These are phyloP conservation scores for Diorhabda elongata DNA, from an alignment of 1,140 invertebrate species.

Conservation along the genomic window DNA sequence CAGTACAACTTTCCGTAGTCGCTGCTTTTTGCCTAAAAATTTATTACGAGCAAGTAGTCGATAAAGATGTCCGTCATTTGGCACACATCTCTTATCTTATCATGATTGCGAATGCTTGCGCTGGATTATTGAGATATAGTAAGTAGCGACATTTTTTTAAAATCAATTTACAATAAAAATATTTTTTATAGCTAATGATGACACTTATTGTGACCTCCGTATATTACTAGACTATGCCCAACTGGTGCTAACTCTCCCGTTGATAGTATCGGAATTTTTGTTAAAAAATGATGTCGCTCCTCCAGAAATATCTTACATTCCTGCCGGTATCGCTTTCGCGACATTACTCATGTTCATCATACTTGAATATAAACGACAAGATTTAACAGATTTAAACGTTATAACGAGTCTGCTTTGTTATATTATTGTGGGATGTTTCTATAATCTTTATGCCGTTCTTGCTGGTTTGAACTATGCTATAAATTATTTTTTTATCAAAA, in stretches of 20 bases:
- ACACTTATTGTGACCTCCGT: conserved; percentile 9
- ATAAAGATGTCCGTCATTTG: neutral
- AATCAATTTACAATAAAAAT: neutral
- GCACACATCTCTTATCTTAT: neutral
- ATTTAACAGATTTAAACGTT: conserved; percentile 11
- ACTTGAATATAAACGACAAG: conserved; percentile 11
- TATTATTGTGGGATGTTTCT: neutral
- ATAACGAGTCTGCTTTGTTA: conserved; percentile 11
- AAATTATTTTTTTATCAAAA: conserved; percentile 10
- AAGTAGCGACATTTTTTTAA: neutral
- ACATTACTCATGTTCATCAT: conserved; percentile 11
- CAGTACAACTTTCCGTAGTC: neutral
- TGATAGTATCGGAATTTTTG: conserved; percentile 13
- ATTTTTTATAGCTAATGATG: conserved; percentile 16
- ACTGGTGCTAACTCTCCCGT: conserved; percentile 6
- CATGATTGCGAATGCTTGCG: neutral
- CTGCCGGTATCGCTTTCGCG: neutral
- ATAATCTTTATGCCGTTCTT: neutral
- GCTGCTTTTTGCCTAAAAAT: neutral
- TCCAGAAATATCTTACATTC: conserved; percentile 2
- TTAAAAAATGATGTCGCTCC: conserved; percentile 1
- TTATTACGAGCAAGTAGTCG: neutral
- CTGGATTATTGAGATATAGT: neutral
- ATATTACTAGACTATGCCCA: conserved; percentile 15
- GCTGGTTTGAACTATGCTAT: neutral